Conservation (phyloP, 1,140 invertebrate species). For the Drosophila serrata region DNA sequence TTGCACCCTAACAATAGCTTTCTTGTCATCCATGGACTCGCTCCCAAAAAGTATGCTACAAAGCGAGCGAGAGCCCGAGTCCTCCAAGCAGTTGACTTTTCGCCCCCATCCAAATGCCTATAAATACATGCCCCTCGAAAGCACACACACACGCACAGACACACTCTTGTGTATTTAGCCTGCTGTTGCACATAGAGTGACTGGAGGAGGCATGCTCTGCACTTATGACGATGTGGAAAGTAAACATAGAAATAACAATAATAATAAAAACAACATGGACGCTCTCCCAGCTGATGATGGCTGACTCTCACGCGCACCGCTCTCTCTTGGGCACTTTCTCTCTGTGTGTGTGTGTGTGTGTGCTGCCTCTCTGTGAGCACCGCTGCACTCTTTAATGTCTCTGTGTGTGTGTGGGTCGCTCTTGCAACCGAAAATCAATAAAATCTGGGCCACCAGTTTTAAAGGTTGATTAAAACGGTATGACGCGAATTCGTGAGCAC, state of each 20-base stretch:
- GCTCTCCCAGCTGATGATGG: conserved; percentile 38
- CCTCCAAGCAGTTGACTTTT: conserved; percentile 16
- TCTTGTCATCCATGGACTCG: not conserved
- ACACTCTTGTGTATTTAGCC: conserved; percentile 5
- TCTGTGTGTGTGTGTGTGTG: not conserved
- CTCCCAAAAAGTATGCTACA: conserved; percentile 20
- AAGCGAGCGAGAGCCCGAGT: conserved; percentile 5
- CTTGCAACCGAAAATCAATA: conserved; percentile 70
- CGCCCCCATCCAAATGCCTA: conserved; percentile 6
- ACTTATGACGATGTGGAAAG: conserved; percentile 29
- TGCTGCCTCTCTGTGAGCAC: not conserved
- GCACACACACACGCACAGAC: not conserved
- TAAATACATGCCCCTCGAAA: conserved; percentile 17
- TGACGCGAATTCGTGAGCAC: conserved; percentile 27
- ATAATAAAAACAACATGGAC: conserved; percentile 19
- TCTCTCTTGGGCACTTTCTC: conserved; percentile 10
- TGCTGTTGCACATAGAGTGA: conserved; percentile 25
- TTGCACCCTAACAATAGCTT: not conserved
- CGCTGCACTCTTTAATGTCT: conserved; percentile 19
- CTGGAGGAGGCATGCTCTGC: conserved; percentile 24
- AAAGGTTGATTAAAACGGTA: conserved; percentile 76
- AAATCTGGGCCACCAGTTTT: conserved; percentile 77
- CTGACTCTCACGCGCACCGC: conserved; percentile 22
- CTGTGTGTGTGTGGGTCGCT: conserved; percentile 36
- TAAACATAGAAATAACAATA: conserved; percentile 37